Evolutionary conservation across 2,113 vertebrate genomes (phyloP), one percentile per base, ranked within the genome.

Genomic region (Anarhynchus alexandrinus): DNA sequence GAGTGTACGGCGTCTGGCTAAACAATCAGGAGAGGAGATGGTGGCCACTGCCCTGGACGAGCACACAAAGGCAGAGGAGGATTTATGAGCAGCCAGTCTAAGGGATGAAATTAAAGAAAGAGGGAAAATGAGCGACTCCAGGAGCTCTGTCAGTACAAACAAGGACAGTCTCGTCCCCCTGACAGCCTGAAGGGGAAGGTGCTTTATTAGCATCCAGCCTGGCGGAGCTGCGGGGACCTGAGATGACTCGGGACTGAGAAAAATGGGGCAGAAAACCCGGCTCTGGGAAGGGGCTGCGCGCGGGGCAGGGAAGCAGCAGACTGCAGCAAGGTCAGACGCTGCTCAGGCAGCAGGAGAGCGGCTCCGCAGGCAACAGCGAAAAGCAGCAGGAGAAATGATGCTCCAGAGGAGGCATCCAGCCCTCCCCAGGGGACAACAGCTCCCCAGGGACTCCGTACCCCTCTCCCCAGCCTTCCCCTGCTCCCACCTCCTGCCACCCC

Each of bases 271-370:
- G 71, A 71, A 83, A 20, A 6, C 7, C 5, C 10, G 0, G 29
- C 26, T 11, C 12, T 15, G 64, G 82, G 85, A 76, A 58, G 1
- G n/a, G 62, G 67, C 74, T 15, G 78, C 0, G 15, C 2, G 15
- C 8, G 1, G 45, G 78, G 29, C 88, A 59, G 43, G 54, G 91
- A 85, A 29, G 77, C 86, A 57, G 86, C 25, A 0, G 4, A 55
- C 29, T 43, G 64, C 87, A 92, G 84, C 94, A 95, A 94, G 84
- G 85, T 90, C 91, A 64, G 65, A 4, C n/a, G 6, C 9, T 1
- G 18, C 82, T 51, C 36, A 4, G 36, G 66, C 59, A 67, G 36
- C 51, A 6, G 57, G 21, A 64, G 43, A 77, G 61, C 4, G 0
- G 25, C 62, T 80, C 55, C 0, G 3, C 57, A 51, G 66, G 38